A percentile compares a stretch with the other conserved stretches of the same genome.
Evolutionary conservation across 2,888 invertebrate genomes (phyloP).

Genomic region (Drosophila rubida): DNA sequence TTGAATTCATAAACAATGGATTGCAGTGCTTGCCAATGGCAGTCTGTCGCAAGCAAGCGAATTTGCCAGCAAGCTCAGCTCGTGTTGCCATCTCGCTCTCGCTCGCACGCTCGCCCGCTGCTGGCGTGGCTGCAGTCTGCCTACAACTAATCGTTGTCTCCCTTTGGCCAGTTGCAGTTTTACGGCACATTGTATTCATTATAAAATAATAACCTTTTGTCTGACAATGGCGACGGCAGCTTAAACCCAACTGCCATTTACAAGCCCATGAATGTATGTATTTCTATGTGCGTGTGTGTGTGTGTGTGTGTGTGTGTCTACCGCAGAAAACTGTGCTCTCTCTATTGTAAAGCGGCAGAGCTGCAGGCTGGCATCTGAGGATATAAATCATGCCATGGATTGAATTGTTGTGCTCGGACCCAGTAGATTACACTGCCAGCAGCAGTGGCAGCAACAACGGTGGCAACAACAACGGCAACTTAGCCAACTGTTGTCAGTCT

Average conservation of each 20-base stretch:
- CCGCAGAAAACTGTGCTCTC: conserved; percentile 41
- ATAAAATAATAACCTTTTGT: conserved; percentile 82
- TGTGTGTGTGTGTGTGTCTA: conserved; percentile 26
- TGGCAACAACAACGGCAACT: not conserved
- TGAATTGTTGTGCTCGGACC: conserved; percentile 68
- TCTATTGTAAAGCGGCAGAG: conserved; percentile 15
- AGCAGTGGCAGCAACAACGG: conserved; percentile 15
- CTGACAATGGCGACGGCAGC: conserved; percentile 59
- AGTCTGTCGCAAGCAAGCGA: too few relatives aligned
- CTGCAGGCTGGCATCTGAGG: conserved; percentile 54
- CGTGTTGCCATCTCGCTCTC: not conserved
- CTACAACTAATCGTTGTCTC: conserved; percentile 33
- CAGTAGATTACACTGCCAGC: conserved; percentile 43
- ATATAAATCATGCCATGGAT: conserved; percentile 82
- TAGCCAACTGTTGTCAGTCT: conserved; percentile 37
- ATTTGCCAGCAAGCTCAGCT: not conserved
- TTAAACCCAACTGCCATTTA: conserved; percentile 49
- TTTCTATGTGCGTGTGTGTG: conserved; percentile 5
- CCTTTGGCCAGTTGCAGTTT: conserved; percentile 46
- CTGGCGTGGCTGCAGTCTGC: not conserved
- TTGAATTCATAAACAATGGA: too few relatives aligned
- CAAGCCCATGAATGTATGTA: conserved; percentile 4
- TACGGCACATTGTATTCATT: conserved; percentile 77
- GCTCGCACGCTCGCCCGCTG: too few relatives aligned
- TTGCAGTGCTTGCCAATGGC: too few relatives aligned